Evolutionary conservation across 2,888 invertebrate species (phyloP).

Genomic region (Morpho achilles): DNA sequence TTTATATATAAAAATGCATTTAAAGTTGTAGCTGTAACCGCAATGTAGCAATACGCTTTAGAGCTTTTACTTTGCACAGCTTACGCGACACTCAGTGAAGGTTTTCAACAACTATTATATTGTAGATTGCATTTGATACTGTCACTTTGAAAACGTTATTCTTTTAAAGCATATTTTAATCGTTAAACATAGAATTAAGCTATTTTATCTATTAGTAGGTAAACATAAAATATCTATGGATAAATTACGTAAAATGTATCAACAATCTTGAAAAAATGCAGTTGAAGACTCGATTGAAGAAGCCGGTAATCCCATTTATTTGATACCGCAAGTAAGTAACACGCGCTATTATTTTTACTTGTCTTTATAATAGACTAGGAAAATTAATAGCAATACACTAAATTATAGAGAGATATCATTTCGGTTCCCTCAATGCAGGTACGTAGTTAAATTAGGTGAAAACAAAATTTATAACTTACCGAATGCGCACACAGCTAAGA

Average conservation of each 20-base stretch:
- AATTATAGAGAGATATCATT: background rate
- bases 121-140: background rate
- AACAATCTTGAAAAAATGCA: too few species aligned
- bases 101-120: slow-evolving; percentile 1
- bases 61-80: slow-evolving; percentile 20
- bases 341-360: background rate
- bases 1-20: slow-evolving; percentile 4
- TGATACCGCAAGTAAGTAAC: slow-evolving; percentile 1
- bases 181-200: too few species aligned
- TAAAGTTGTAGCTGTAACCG: slow-evolving; percentile 14
- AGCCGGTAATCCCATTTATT: background rate
- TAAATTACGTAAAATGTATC: too few species aligned
- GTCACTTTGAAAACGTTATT: background rate
- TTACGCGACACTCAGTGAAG: slow-evolving; percentile 13
- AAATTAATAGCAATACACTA: too few species aligned
- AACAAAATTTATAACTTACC: slow-evolving; percentile 47
- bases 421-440: background rate
- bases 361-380: too few species aligned
- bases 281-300: too few species aligned
- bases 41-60: slow-evolving; percentile 13
- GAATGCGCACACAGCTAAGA: slow-evolving; percentile 50
- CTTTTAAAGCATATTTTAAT: too few species aligned
- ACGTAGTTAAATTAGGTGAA: background rate
- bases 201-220: too few species aligned
- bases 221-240: too few species aligned